Conservation (phyloP, 2,797 vertebrate genomes). For the Nyctalus aviator region DNA sequence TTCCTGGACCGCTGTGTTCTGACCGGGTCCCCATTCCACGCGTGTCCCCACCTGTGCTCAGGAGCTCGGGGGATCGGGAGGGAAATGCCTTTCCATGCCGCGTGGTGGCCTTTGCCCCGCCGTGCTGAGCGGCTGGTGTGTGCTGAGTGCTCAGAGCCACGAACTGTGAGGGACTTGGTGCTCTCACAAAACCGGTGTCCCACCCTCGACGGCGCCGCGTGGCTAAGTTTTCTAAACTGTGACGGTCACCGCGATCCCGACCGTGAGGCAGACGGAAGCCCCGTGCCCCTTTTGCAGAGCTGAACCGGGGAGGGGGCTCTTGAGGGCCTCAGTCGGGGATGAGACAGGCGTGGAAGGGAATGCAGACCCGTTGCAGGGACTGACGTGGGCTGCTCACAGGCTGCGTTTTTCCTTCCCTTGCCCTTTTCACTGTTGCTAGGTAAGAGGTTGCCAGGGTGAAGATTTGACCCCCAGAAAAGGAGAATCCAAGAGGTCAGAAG, state of each 20-base stretch:
- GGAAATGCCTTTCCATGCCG: background rate
- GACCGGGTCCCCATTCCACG: fast-evolving
- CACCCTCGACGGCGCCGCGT: fast-evolving
- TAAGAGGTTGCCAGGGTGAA: background rate
- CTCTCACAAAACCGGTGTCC: background rate
- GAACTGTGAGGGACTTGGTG: fast-evolving
- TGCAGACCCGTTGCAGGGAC: background rate
- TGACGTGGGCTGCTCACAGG: fast-evolving
- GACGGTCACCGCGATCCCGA: background rate
- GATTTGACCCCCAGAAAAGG: background rate
- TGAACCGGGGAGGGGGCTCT: background rate
- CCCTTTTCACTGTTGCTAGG: background rate
- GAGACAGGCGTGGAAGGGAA: background rate
- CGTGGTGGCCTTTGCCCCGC: background rate
- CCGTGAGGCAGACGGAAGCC: fast-evolving
- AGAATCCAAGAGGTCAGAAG: background rate
- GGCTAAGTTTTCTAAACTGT: background rate
- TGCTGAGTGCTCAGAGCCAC: fast-evolving
- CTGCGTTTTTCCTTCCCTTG: background rate
- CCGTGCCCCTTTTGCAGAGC: fast-evolving
- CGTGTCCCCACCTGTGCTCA: fast-evolving
- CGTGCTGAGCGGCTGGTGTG: background rate
- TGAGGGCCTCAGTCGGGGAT: background rate
- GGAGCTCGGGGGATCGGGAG: background rate
- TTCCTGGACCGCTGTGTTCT: background rate